Evolutionary conservation across 1,140 invertebrate species (phyloP).

Genomic region (Bradynema listronoti): DNA sequence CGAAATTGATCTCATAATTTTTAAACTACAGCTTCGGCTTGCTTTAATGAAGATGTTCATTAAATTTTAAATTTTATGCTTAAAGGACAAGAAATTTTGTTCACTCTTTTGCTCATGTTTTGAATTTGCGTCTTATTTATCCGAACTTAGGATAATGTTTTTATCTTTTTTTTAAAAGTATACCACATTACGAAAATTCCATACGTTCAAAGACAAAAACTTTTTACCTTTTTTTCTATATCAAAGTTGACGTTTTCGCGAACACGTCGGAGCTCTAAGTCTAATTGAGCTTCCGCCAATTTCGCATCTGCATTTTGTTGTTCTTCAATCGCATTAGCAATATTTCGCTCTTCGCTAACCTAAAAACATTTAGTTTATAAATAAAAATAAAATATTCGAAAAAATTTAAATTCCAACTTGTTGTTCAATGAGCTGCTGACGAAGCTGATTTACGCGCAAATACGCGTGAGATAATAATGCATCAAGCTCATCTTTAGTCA

Average conservation of each 20-base stretch:
- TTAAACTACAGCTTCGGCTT: too few species aligned
- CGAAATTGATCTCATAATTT: too few species aligned
- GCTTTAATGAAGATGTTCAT: too few species aligned
- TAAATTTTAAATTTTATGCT: too few species aligned
- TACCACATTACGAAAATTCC: too few species aligned
- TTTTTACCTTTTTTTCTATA: slow-evolving; percentile 61
- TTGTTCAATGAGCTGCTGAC: slow-evolving; percentile 61
- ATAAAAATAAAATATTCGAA: not conserved
- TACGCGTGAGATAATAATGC: slow-evolving; percentile 60
- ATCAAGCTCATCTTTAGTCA: slow-evolving; percentile 62
- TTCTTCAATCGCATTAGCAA: slow-evolving; percentile 45
- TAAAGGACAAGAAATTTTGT: too few species aligned
- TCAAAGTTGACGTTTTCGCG: slow-evolving; percentile 11
- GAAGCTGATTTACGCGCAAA: slow-evolving; percentile 61
- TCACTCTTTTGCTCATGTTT: too few species aligned
- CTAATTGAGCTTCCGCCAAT: slow-evolving; percentile 27
- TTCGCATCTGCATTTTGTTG: slow-evolving; percentile 41
- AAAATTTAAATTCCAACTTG: slow-evolving; percentile 35
- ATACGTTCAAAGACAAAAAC: slow-evolving; percentile 43
- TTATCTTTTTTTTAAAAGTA: too few species aligned
- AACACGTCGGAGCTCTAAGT: slow-evolving; percentile 36
- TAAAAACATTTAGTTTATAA: slow-evolving; percentile 20
- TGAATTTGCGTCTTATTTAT: too few species aligned
- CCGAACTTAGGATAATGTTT: too few species aligned
- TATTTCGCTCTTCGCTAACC: slow-evolving; percentile 47